Base-by-base conservation (phyloP, 1,140 invertebrate species). In the Drosophila suzukii region DNA sequence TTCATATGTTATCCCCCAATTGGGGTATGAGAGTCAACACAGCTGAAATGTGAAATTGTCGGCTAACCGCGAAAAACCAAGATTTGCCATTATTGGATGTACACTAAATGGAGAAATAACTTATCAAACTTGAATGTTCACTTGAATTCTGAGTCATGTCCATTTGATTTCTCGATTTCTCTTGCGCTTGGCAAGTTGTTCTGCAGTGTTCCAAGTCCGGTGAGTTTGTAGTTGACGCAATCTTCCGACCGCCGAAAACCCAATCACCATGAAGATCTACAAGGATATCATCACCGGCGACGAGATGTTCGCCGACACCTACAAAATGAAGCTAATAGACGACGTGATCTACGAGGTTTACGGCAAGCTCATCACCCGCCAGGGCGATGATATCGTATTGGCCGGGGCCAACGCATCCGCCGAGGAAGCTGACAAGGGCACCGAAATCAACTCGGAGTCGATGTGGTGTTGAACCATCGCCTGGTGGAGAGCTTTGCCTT, bases 281-380 rank as follows among this genome's bases (percentile, higher is more conserved):
- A 98, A 98, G 94, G 97, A 98, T 94, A 95, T 97, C 94, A 96
- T 98, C 93, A 92, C 93, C 97, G 97, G 97, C 83, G 98, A 99
- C 93, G 98, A 99, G 94, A 98, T 99, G 96, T 98, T 98, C 94
- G 98, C 98, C 39, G 98, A 99, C 93, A 97, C 97, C n/a, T 98
- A 98, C 93, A 98, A 97, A 94, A 95, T 98, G 66, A 98, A 98
- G 92, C 93, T 99, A 50, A 94, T 99, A 11, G 97, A 99, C 92
- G 97, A 98, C 92, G 97, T 98, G 30, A 91, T 99, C 41, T 99
- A 98, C 88, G 98, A 99, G 95, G 98, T 99, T 34, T 96, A 97
- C 92, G 98, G 98, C 82, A 98, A 95, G 95, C 93, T 97, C 44
- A 94, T 98, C 34, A 94, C 93, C 43, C 95, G 98, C 78, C 95